These are phyloP conservation scores for Herminia tarsipennalis DNA, from an alignment of 2,888 invertebrate species.

Conservation along the genomic window DNA sequence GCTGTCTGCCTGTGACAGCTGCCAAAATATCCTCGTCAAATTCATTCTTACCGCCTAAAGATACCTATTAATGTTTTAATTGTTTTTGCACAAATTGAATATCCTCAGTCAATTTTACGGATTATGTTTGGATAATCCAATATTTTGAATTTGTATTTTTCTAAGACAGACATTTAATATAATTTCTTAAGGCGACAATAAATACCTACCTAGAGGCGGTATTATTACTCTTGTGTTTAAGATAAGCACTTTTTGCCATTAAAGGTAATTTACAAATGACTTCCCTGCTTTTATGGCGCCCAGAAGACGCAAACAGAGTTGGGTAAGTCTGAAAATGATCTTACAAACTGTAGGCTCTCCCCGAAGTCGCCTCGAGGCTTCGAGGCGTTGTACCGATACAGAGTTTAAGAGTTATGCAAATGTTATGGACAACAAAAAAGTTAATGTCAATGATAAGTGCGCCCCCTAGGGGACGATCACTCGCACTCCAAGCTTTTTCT, in stretches of 20 bases:
- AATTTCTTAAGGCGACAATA: too few relatives aligned
- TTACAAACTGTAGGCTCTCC: slow-evolving; percentile 79
- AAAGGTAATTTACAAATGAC: slow-evolving; percentile 72
- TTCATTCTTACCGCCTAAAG: slow-evolving; percentile 40
- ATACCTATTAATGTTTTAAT: slow-evolving; percentile 27
- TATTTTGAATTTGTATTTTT: too few relatives aligned
- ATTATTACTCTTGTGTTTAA: slow-evolving; percentile 24
- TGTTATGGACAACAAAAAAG: slow-evolving; percentile 86
- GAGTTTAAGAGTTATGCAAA: slow-evolving; percentile 83
- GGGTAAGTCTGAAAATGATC: slow-evolving; percentile 81
- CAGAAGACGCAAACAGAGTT: slow-evolving; percentile 64
- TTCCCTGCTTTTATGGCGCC: slow-evolving; percentile 63
- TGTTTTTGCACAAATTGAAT: slow-evolving; percentile 5
- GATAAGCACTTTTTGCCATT: slow-evolving; percentile 41
- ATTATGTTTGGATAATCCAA: too few relatives aligned
- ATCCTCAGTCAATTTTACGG: not conserved
- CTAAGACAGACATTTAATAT: too few relatives aligned
- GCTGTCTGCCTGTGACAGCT: slow-evolving; percentile 75
- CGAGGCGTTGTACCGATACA: slow-evolving; percentile 66
- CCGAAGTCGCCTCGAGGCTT: slow-evolving; percentile 71
- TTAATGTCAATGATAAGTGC: slow-evolving; percentile 84
- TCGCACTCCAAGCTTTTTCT: slow-evolving; percentile 57
- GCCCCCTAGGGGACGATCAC: slow-evolving; percentile 73
- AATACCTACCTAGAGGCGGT: not conserved
- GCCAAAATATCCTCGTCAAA: slow-evolving; percentile 74